phyloP scores from a whole-genome alignment of 2,113 vertebrate genomes.

The Hippocampus abdominalis region DNA sequence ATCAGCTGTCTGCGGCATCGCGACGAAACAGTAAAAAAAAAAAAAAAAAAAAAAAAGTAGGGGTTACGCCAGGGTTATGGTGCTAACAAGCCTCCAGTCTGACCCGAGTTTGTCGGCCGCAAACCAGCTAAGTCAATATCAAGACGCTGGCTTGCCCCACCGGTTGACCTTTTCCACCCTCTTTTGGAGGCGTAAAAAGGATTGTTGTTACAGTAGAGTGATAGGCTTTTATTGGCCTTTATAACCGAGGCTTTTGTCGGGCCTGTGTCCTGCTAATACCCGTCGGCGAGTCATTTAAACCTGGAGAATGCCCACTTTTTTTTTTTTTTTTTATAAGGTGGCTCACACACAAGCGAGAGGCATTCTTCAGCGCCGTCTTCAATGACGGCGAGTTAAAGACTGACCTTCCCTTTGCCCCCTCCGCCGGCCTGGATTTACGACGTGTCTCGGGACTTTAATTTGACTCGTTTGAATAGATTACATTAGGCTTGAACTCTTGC shows the following conservation, averaged over 20 bases:
- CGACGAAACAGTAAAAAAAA: slow-evolving; percentile 49
- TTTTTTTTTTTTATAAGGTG: slow-evolving; percentile 67
- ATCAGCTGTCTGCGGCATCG: slow-evolving; percentile 38
- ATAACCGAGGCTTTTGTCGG: slow-evolving; percentile 69
- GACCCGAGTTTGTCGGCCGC: slow-evolving; percentile 66
- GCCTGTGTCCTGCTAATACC: slow-evolving; percentile 73
- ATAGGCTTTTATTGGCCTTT: slow-evolving; percentile 74
- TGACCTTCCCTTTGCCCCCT: slow-evolving; percentile 58
- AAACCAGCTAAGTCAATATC: slow-evolving; percentile 73
- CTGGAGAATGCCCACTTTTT: slow-evolving; percentile 60
- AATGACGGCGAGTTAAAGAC: slow-evolving; percentile 54
- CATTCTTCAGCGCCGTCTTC: slow-evolving; percentile 55
- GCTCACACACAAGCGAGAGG: slow-evolving; percentile 63
- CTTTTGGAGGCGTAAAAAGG: slow-evolving; percentile 61
- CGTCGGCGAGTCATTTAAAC: slow-evolving; percentile 71
- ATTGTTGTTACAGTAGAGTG: slow-evolving; percentile 75
- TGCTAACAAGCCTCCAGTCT: slow-evolving; percentile 63
- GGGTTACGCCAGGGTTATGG: slow-evolving; percentile 69
- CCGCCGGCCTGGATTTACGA: slow-evolving; percentile 23
- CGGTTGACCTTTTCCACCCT: slow-evolving; percentile 70
- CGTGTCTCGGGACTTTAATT: slow-evolving; percentile 21
- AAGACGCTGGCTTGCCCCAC: slow-evolving; percentile 62
- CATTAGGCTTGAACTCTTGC: background rate
- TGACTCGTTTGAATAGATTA: slow-evolving; percentile 16
- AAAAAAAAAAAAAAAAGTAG: slow-evolving; percentile 23